Conservation (phyloP, 2,113 vertebrate species). For the Sitta europaea region DNA sequence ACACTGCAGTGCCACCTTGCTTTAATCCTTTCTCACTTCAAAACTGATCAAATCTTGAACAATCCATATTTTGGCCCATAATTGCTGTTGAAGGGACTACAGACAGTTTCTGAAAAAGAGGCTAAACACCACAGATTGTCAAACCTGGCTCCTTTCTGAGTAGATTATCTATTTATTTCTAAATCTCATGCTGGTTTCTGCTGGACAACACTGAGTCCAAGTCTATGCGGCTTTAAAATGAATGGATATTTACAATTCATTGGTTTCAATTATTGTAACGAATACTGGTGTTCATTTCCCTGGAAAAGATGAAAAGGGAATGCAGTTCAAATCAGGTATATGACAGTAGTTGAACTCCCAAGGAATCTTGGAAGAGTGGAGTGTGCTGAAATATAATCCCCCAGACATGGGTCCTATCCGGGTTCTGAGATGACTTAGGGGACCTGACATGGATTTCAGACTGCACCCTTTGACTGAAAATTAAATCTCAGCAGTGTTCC, state of each 20-base stretch:
- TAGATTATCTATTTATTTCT: background rate
- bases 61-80: background rate
- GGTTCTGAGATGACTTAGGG: constrained; percentile 73
- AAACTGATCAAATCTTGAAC: background rate
- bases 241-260: constrained; percentile 15
- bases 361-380: constrained; percentile 50
- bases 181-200: background rate
- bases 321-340: constrained; percentile 15
- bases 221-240: background rate
- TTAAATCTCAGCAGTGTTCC: constrained; percentile 78
- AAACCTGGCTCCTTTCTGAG: background rate
- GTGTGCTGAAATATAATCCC: constrained; percentile 63
- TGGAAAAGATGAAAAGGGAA: background rate
- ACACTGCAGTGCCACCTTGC: background rate
- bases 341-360: constrained; percentile 30
- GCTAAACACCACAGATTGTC: background rate
- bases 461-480: constrained; percentile 79
- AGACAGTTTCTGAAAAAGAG: background rate
- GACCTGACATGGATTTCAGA: constrained; percentile 77
- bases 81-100: background rate
- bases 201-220: background rate
- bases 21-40: background rate
- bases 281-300: background rate
- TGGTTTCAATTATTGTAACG: constrained; percentile 37
- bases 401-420: constrained; percentile 57